Evolutionary conservation across 2,888 invertebrate species (phyloP).

Genomic region (Pristionchus japonicus): DNA sequence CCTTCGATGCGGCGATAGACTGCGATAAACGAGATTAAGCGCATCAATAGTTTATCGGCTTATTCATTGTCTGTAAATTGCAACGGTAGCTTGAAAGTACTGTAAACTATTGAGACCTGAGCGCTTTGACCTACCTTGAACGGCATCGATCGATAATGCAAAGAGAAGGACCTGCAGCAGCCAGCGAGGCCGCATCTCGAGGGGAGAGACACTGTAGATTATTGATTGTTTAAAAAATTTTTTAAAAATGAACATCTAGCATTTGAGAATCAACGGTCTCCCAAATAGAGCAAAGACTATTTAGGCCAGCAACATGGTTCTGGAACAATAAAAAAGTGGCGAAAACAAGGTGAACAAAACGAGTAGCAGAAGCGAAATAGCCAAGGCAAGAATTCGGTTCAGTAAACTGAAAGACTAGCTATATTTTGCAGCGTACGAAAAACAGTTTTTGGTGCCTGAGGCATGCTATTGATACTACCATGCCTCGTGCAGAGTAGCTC

Average conservation of each 20-base stretch:
- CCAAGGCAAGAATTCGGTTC: background rate
- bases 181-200: slow-evolving; percentile 19
- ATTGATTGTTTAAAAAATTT: background rate
- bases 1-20: slow-evolving; percentile 11
- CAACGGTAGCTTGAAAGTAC: too few relatives aligned
- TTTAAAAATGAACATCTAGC: background rate
- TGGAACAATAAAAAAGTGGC: background rate
- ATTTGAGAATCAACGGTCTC: too few relatives aligned
- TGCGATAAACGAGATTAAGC: background rate
- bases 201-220: background rate
- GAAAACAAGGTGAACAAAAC: background rate
- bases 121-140: background rate
- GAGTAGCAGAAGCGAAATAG: background rate
- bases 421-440: background rate
- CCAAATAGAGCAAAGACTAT: too few relatives aligned
- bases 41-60: background rate
- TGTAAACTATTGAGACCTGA: too few relatives aligned
- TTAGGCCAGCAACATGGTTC: background rate
- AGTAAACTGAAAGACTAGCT: background rate
- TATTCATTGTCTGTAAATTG: too few relatives aligned
- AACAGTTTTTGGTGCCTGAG: background rate
- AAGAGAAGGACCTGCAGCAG: background rate
- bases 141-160: slow-evolving; percentile 12
- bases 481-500: background rate
- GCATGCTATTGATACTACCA: background rate